Evolutionary conservation across 64 coral and sea anemone genomes (phyloP).

Genomic region (Acropora yongei): DNA sequence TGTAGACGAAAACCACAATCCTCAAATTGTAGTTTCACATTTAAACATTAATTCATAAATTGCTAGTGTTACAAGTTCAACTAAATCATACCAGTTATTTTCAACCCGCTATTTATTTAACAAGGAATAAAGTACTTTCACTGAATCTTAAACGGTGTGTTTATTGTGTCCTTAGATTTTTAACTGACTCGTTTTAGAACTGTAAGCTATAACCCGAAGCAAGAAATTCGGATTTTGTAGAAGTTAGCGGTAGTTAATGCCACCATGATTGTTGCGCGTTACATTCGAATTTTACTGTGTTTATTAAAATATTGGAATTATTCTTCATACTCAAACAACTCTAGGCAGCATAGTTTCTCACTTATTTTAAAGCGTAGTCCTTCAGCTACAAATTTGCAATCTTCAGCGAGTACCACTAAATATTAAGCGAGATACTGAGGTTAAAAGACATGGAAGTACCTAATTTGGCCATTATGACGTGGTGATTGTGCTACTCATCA

Average conservation of each 20-base stretch:
- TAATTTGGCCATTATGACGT: slow-evolving; percentile 14
- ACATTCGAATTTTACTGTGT: slow-evolving; percentile 29
- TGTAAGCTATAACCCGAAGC: not conserved
- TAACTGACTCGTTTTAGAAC: not conserved
- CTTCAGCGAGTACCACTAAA: not conserved
- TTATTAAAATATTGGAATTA: slow-evolving; percentile 5
- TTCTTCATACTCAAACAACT: slow-evolving; percentile 16
- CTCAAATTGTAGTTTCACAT: not conserved
- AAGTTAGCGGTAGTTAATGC: not conserved
- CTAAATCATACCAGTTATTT: not conserved
- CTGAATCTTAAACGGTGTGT: not conserved
- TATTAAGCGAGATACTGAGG: slow-evolving; percentile 1
- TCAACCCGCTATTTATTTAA: not conserved
- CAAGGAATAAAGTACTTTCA: not conserved
- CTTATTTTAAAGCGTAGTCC: not conserved
- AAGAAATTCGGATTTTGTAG: not conserved
- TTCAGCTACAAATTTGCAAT: not conserved
- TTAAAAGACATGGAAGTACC: not conserved
- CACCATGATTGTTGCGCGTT: not conserved
- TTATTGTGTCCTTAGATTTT: slow-evolving; percentile 7
- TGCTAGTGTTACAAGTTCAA: slow-evolving; percentile 4
- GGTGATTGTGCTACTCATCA: slow-evolving; percentile 47
- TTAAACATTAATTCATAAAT: not conserved
- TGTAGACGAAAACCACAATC: not conserved
- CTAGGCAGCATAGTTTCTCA: not conserved